Evolutionary conservation across 2,888 invertebrate species (phyloP).

Genomic region (Leptinotarsa rubiginosa): DNA sequence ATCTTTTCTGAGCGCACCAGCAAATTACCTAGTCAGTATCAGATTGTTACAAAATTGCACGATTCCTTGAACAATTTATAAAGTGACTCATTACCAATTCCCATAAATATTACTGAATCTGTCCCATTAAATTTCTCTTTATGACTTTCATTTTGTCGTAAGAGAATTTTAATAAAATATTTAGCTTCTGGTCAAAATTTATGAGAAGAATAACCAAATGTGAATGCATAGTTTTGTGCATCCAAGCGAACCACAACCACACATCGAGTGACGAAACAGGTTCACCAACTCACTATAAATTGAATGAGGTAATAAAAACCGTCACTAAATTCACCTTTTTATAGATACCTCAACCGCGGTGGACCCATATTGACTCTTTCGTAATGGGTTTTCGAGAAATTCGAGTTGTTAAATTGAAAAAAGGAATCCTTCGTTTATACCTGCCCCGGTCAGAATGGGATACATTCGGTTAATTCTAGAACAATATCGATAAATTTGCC

Average conservation of each 20-base stretch:
- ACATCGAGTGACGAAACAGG: slow-evolving; percentile 48
- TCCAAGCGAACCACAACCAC: slow-evolving; percentile 46
- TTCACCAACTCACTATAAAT: slow-evolving; percentile 56
- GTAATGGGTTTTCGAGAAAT: slow-evolving; percentile 43
- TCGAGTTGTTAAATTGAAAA: slow-evolving; percentile 44
- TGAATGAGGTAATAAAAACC: slow-evolving; percentile 47
- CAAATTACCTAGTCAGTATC: too few species aligned
- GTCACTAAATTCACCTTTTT: slow-evolving; percentile 49
- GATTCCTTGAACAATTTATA: not conserved
- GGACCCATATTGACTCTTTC: slow-evolving; percentile 42
- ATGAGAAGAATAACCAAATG: slow-evolving; percentile 61
- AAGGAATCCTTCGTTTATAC: slow-evolving; percentile 15
- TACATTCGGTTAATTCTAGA: not conserved
- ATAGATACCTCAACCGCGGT: slow-evolving; percentile 43
- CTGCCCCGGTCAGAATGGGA: slow-evolving; percentile 16
- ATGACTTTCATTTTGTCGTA: slow-evolving; percentile 56
- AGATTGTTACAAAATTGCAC: too few species aligned
- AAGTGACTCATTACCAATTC: slow-evolving; percentile 1
- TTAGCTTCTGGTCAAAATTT: slow-evolving; percentile 58
- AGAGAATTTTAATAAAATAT: slow-evolving; percentile 55
- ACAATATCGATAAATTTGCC: slow-evolving; percentile 19
- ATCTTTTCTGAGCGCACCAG: too few species aligned
- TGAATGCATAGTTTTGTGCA: slow-evolving; percentile 53
- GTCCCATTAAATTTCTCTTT: slow-evolving; percentile 54
- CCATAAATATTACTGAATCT: not conserved